Conservation (phyloP, 2,797 vertebrate genomes). For the Pseudomugil gertrudae region DNA sequence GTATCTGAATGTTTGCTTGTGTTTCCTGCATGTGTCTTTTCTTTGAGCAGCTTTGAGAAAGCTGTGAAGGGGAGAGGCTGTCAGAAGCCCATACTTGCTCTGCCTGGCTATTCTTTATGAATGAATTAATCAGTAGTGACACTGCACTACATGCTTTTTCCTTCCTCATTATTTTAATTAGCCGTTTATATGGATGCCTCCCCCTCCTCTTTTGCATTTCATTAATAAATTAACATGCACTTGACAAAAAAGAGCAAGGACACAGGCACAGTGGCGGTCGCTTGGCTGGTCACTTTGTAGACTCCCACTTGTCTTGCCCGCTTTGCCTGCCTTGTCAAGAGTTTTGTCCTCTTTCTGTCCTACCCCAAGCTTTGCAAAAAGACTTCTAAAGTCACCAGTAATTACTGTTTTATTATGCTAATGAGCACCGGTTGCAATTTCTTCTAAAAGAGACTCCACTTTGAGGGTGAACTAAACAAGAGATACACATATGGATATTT, state of each 20-base stretch:
- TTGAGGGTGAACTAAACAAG: slow-evolving; percentile 25
- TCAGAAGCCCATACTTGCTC: slow-evolving; percentile 74
- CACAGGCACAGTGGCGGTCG: slow-evolving; percentile 55
- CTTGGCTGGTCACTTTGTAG: slow-evolving; percentile 80
- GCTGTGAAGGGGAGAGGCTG: slow-evolving; percentile 54
- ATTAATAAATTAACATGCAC: slow-evolving; percentile 89
- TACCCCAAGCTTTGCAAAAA: slow-evolving; percentile 28
- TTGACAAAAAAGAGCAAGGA: slow-evolving; percentile 79
- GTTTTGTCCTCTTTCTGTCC: slow-evolving; percentile 42
- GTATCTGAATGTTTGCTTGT: slow-evolving; percentile 55
- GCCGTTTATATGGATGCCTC: slow-evolving; percentile 89
- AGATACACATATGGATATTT: slow-evolving; percentile 12
- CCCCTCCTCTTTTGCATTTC: slow-evolving; percentile 84
- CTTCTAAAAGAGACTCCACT: slow-evolving; percentile 4
- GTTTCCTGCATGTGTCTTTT: slow-evolving; percentile 46
- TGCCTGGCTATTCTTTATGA: slow-evolving; percentile 84
- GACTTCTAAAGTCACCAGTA: slow-evolving; percentile 75
- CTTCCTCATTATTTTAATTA: slow-evolving; percentile 95
- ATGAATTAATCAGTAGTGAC: slow-evolving; percentile 94
- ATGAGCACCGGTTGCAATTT: slow-evolving; percentile 34
- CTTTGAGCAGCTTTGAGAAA: slow-evolving; percentile 58
- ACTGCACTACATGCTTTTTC: slow-evolving; percentile 91
- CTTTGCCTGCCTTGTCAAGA: slow-evolving; percentile 26
- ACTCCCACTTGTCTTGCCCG: slow-evolving; percentile 42
- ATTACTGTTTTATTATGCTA: slow-evolving; percentile 67